Evolutionary conservation across 2,113 vertebrate genomes (phyloP).

Genomic region (Ptilorrhoa leucosticta): DNA sequence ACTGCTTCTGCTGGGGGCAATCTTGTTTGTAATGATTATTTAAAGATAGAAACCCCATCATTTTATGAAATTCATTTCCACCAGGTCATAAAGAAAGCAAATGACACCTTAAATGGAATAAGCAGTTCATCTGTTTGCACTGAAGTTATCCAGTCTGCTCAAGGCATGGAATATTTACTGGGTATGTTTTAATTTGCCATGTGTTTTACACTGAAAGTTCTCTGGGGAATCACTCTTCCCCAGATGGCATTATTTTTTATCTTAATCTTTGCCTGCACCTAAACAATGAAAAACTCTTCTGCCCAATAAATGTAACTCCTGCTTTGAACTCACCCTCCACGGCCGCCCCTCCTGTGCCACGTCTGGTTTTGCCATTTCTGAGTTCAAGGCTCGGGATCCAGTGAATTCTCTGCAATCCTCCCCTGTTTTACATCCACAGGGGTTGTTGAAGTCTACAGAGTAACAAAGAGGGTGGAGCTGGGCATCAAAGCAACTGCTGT

Average conservation of each 20-base stretch:
- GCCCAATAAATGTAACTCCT: background rate
- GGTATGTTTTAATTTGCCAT: constrained; percentile 73
- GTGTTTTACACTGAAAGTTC: background rate
- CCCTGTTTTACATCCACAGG: constrained; percentile 62
- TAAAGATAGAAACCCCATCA: background rate
- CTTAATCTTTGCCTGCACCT: background rate
- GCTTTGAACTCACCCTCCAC: rapidly evolving
- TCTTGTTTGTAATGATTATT: background rate
- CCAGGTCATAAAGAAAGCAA: constrained; percentile 97
- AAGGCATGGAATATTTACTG: constrained; percentile 97
- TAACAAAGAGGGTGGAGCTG: constrained; percentile 91
- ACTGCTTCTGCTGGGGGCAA: background rate
- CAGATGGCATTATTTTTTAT: background rate
- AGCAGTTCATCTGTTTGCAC: constrained; percentile 96
- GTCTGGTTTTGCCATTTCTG: background rate
- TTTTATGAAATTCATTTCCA: constrained; percentile 1
- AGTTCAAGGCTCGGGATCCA: background rate
- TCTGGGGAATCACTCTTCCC: background rate
- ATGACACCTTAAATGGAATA: constrained; percentile 94
- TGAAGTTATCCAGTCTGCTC: constrained; percentile 97
- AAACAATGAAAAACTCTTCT: background rate
- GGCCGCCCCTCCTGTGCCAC: background rate
- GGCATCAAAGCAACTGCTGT: constrained; percentile 96
- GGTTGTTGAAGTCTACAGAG: constrained; percentile 95
- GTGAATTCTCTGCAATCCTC: background rate